Evolutionary conservation across 2,888 invertebrate genomes (phyloP).

Genomic region (Scelioninae gen. 2): DNA sequence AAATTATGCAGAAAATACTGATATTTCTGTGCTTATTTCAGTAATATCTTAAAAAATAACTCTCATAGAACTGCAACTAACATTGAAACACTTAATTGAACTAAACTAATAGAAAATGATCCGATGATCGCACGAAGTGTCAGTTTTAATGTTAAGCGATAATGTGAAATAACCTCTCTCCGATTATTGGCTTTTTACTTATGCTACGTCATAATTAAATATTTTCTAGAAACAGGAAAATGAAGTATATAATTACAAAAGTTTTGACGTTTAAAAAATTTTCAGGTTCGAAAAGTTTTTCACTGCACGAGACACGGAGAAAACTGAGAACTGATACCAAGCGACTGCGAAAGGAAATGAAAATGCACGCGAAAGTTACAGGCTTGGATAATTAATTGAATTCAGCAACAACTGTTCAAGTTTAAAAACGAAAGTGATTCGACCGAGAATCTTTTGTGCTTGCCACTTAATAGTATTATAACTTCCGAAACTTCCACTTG

Average conservation of each 20-base stretch:
- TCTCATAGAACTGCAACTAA: no score
- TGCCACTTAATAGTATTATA: conserved; percentile 50
- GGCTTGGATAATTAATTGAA: conserved; percentile 51
- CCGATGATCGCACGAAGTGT: no score
- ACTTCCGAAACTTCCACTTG: conserved; percentile 31
- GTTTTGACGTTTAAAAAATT: conserved; percentile 52
- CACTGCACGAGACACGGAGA: conserved; percentile 5
- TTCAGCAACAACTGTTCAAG: conserved; percentile 54
- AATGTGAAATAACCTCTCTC: conserved; percentile 27
- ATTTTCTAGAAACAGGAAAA: conserved; percentile 44
- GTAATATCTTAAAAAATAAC: no score
- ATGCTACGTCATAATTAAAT: conserved; percentile 38
- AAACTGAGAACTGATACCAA: conserved; percentile 34
- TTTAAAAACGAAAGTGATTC: conserved; percentile 55
- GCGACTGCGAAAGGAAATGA: conserved; percentile 45
- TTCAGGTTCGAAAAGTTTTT: conserved; percentile 32
- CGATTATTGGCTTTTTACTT: conserved; percentile 29
- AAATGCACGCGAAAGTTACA: conserved; percentile 50
- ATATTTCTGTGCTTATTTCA: no score
- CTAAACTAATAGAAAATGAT: no score
- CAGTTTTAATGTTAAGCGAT: conserved; percentile 27
- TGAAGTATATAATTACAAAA: conserved; percentile 54
- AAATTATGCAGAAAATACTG: no score
- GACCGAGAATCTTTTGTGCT: conserved; percentile 54
- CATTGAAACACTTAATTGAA: no score